Base-by-base conservation (phyloP, 1,140 invertebrate species). In the Panonychus citri region DNA sequence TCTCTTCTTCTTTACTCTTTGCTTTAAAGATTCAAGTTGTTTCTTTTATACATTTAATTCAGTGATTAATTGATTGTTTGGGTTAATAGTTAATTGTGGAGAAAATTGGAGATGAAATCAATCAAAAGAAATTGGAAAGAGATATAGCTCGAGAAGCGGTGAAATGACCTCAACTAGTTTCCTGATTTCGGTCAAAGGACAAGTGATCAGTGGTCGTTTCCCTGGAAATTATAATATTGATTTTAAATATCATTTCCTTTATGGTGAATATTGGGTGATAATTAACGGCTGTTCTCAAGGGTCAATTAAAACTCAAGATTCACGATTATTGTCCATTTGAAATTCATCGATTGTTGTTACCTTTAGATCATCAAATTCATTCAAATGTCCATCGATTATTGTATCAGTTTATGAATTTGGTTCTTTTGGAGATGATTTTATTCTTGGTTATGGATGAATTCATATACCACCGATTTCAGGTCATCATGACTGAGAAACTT, bases 361-460 rank as follows among this genome's bases (percentile, higher is more conserved):
- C 2, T 84, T 83, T 61, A 82, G 80, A 66, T 80, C 78, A 58
- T 81, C 79, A 49, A 83, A 80, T 74, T 80, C 81, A 21, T 74
- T 75, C 65, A 81, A 81, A 60, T 85, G 82, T 83, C 83, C 83
- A 3, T 80, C 82, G 65, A 64, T 85, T 30, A 76, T 85, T 46
- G 62, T 85, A 5, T 79, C 78, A 64, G 75, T 80, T 53, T 85
- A 83, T 70, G 81, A 82, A 25, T 68, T 75, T 40, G 82, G 85
- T 67, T 66, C 74, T 37, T 81, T 84, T 69, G 81, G 82, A 10
- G 79, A 79, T 62, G 82, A 84, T 64, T 77, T 83, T n/a, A 76
- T 82, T 13, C 69, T 76, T 60, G 83, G 83, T 4, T 85, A 85
- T 66, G 81, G 81, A 54, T 71, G 77, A 17, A 77, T 76, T 62